Evolutionary conservation across 2,113 vertebrate genomes (phyloP).

Genomic region (Cichladusa arquata): DNA sequence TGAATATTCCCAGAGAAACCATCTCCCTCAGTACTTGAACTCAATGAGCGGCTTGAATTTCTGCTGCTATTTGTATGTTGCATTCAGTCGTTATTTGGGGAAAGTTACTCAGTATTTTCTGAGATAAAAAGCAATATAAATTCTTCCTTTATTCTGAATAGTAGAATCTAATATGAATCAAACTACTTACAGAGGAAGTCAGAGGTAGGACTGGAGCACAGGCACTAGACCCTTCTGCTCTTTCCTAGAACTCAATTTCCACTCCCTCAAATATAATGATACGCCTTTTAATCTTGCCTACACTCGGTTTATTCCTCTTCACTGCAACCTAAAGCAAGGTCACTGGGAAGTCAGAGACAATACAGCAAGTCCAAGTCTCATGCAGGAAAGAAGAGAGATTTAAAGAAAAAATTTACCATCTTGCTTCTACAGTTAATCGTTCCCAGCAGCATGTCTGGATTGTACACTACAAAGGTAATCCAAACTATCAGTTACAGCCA

Average conservation of each 20-base stretch:
- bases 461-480: not conserved
- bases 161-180: not conserved
- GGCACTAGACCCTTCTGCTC: not conserved
- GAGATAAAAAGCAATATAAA: not conserved
- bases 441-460: slow-evolving; percentile 26
- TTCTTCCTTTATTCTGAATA: not conserved
- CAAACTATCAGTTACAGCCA: not conserved
- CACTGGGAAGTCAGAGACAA: slow-evolving; percentile 34
- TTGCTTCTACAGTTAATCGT: not conserved
- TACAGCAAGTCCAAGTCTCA: not conserved
- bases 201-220: not conserved
- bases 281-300: not conserved
- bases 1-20: not conserved
- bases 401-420: not conserved
- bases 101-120: not conserved
- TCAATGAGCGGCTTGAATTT: not conserved
- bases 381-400: not conserved
- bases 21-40: not conserved
- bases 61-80: not conserved
- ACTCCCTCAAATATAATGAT: slow-evolving; percentile 12
- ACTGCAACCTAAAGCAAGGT: slow-evolving; percentile 32
- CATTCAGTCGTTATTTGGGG: not conserved
- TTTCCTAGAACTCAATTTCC: not conserved
- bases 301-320: not conserved
- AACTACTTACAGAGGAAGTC: not conserved